Evolutionary conservation across 2,888 invertebrate species (phyloP).

Genomic region (Flexamia atlantica): DNA sequence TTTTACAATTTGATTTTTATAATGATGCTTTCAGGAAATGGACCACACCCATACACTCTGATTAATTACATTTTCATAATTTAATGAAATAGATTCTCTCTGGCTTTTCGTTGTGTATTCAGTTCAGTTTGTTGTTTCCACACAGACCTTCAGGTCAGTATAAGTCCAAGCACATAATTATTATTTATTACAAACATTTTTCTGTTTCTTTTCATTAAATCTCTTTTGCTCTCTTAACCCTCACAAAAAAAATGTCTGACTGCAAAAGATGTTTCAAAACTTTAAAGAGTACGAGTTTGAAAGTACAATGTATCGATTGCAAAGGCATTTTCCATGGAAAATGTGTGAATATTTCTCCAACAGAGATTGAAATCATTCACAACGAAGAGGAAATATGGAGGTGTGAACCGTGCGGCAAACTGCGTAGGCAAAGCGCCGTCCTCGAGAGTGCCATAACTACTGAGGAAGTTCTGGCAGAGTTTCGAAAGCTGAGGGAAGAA

Average conservation of each 20-base stretch:
- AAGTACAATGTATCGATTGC: background rate
- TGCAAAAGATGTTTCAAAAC: background rate
- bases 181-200: too few species aligned
- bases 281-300: constrained; percentile 5
- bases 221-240: too few species aligned
- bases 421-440: background rate
- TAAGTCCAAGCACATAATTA: too few species aligned
- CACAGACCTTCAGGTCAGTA: too few species aligned
- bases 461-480: background rate
- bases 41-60: too few species aligned
- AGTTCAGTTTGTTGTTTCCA: too few species aligned
- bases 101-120: too few species aligned
- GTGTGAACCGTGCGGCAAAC: background rate
- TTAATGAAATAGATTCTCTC: too few species aligned
- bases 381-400: background rate
- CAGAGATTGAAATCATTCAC: background rate
- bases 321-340: background rate
- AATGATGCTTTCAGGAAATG: too few species aligned
- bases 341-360: background rate
- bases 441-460: background rate
- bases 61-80: too few species aligned
- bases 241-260: background rate
- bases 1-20: too few species aligned
- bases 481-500: background rate
- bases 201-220: too few species aligned